Conservation (phyloP, 1,140 invertebrate species). For the Dendrolimus kikuchii region DNA sequence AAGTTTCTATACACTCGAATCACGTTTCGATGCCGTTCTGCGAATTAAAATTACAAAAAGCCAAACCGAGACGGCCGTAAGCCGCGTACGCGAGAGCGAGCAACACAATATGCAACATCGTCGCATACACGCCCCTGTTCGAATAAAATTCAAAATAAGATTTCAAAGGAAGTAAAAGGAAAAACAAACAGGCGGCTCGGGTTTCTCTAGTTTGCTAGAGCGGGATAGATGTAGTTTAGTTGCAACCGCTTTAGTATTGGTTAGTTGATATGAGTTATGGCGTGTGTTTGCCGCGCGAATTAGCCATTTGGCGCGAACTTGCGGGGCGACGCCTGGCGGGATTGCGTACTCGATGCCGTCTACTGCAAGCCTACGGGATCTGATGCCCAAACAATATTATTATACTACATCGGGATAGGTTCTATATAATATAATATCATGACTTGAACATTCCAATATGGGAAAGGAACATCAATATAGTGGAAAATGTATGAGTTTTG, state of each 20-base stretch:
- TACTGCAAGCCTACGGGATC: background rate
- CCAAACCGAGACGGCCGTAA: slow-evolving; percentile 39
- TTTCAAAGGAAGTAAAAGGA: slow-evolving; percentile 66
- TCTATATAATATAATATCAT: background rate
- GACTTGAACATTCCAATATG: too few species aligned
- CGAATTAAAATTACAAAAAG: slow-evolving; percentile 72
- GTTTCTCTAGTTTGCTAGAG: slow-evolving; percentile 62
- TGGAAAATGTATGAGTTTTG: too few species aligned
- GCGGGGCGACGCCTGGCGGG: slow-evolving; percentile 43
- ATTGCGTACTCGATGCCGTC: slow-evolving; percentile 2
- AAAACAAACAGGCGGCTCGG: slow-evolving; percentile 52
- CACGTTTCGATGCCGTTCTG: slow-evolving; percentile 65
- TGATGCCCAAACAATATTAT: slow-evolving; percentile 1
- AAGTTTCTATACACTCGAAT: slow-evolving; percentile 60
- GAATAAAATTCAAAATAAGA: slow-evolving; percentile 71
- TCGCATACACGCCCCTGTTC: slow-evolving; percentile 59
- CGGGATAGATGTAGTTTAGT: slow-evolving; percentile 38
- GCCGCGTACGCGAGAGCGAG: slow-evolving; percentile 37
- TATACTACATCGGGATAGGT: slow-evolving; percentile 9
- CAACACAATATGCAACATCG: slow-evolving; percentile 52
- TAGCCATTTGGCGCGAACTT: slow-evolving; percentile 61
- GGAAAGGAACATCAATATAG: too few species aligned
- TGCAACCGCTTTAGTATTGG: slow-evolving; percentile 36
- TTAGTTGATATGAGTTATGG: slow-evolving; percentile 67
- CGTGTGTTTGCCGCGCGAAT: slow-evolving; percentile 65